Evolutionary conservation across 2,888 invertebrate species (phyloP), one percentile per base, ranked within the genome.

Genomic region (Tuberolachnus salignus): DNA sequence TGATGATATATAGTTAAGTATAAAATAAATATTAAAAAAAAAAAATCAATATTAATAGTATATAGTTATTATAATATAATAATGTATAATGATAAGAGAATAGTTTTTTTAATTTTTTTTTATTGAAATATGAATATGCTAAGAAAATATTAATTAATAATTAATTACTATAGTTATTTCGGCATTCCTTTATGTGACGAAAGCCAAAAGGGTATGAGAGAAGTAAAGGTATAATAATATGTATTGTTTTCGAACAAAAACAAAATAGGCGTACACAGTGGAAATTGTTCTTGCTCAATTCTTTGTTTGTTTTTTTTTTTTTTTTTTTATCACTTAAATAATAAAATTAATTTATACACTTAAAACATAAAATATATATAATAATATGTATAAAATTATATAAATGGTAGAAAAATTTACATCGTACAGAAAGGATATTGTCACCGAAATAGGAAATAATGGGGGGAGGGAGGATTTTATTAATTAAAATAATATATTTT

Each of bases 401-500:
- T 78, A 78, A 78, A 78, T 78, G 78, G 78, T 78, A 78, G 78
- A 78, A 78, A 78, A 78, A 78, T 78, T 78, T 78, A 78, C 78
- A 78, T 78, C 59, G 51, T 78, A 78, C 69, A 78, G 78, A 78
- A 51, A 78, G 78, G 78, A 69, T 78, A 78, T 78, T 78, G 78
- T 78, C 78, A 78, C 78, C 78, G 57, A 78, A 78, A 78, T 78
- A 78, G 78, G 78, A 78, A 51, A 78, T 69, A 64, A 69, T 57
- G 78, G 69, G 6, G 34, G 34, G 34, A 6, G 6, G 34, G 34
- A 34, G 34, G 34, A 11, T 49, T 69, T 78, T 23, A 42, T 59
- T 78, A 69, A 78, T 69, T 69, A 69, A 78, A 69, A 78, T 61
- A 69, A 78, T 34, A 78, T 34, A 34, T 34, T 34, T 34, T 34